Base-by-base conservation (phyloP, 2,888 invertebrate genomes). In the Vesta saturnalis region DNA sequence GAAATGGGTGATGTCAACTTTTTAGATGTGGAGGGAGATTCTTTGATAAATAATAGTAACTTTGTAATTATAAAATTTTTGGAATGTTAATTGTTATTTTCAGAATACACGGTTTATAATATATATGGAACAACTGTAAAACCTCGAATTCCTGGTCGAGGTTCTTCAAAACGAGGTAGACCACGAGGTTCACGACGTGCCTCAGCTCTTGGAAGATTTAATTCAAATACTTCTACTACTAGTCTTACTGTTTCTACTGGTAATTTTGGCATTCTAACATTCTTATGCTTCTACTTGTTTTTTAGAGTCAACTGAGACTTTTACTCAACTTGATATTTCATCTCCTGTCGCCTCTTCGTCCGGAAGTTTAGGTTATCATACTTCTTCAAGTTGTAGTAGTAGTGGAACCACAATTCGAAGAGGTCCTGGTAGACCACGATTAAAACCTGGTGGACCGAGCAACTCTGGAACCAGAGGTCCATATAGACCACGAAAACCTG, bases 131-230 rank as follows among this genome's bases (percentile, higher is more conserved):
- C 81, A 22, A 76, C 84, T 1, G 83, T 85, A 8, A 83, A 86
- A 67, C 83, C 85, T 61, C 83, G 86, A 52, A 79, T 83, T 43
- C 81, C 83, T 15, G 82, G 84, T 12, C 82, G 88, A 15, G 89
- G 91, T 30, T 87, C 89, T 55, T 88, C 90, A 1, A 89, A 91
- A 77, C 89, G 93, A 15, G 93, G 93, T 0, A 86, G 93, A 55
- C 93, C 93, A 57, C 87, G 93, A 59, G 93, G 93, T 64, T 90
- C 92, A 0, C 85, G 92, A 0, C 87, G 92, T 75, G 87, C 88
- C 56, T 88, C 79, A 74, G 85, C 81, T 73, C 81, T 80, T 77
- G 84, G 85, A 54, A 78, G 85, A 60, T 76, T 77, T 61, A 75
- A 73, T 54, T 64, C 64, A 16, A 64, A 59, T 55, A n/a, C 61